Evolutionary conservation across 2,888 invertebrate species (phyloP).

Genomic region (Graphium colonna): DNA sequence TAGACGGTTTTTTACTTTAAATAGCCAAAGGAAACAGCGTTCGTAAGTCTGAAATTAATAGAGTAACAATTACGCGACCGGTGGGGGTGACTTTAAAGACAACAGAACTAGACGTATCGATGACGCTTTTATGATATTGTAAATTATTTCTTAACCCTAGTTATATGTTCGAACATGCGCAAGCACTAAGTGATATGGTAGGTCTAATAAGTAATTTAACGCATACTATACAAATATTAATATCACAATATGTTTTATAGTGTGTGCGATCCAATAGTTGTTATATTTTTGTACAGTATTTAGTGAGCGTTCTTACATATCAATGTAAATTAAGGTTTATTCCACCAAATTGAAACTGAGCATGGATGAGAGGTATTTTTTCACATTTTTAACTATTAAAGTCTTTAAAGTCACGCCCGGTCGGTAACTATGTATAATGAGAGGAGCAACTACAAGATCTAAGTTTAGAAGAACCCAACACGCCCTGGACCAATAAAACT

Average conservation of each 20-base stretch:
- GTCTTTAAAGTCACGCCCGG: slow-evolving; percentile 16
- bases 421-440: not conserved
- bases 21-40: too few relatives aligned
- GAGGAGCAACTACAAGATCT: slow-evolving; percentile 1
- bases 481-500: too few relatives aligned
- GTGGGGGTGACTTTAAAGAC: too few relatives aligned
- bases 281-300: slow-evolving; percentile 12
- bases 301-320: slow-evolving; percentile 10
- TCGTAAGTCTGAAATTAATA: too few relatives aligned
- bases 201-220: too few relatives aligned
- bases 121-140: too few relatives aligned
- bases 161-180: not conserved
- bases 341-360: not conserved
- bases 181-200: slow-evolving; percentile 2
- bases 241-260: not conserved
- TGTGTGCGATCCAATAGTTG: not conserved
- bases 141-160: too few relatives aligned
- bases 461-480: not conserved
- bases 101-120: too few relatives aligned
- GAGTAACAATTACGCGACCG: too few relatives aligned
- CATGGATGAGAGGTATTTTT: not conserved
- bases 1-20: too few relatives aligned
- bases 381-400: not conserved
- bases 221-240: not conserved
- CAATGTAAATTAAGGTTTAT: slow-evolving; percentile 6